Evolutionary conservation across 2,888 invertebrate genomes (phyloP), one percentile per base, ranked within the genome.

Genomic region (Tromatobia lineatoria): DNA sequence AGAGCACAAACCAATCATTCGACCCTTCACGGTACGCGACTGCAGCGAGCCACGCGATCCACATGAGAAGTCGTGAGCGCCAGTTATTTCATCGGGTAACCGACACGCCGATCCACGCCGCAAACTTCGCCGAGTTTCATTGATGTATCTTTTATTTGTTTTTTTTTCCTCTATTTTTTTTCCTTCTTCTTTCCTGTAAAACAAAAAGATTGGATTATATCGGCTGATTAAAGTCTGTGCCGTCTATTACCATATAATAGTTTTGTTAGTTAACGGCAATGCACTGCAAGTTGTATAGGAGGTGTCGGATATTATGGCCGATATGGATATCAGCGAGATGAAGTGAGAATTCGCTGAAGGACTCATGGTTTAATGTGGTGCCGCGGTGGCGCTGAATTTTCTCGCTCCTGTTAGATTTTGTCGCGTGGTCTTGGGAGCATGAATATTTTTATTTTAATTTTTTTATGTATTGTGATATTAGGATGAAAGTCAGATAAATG

Each of bases 391-490:
- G 29, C 2, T 4, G 29, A 29, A 29, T 29, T 29, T 29, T 29
- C 29, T 29, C 66, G 45, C 20, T 45, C 23, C 42, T 4, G 45
- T 25, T 45, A 23, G 8, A 69, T 59, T 45, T 42, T 42, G 4
- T 64, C 29, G 29, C 54, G 34, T 42, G 15, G 23, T 20, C 42
- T 23, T 23, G 42, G 20, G 3, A 25, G 15, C 42, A 47, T n/a
- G 45, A 38, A 8, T 67, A 47, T 20, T 4, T 29, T 75, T 38
- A 54, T 67, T 69, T 73, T 66, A 47, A 57, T 78, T 79, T 76
- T 86, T 85, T 79, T 87, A 86, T 83, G 87, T 82, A 87, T 87
- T 88, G 88, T 88, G 88, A 87, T 88, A 88, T 87, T 88, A 88
- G 84, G 67, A 84, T 75, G 84, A 83, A 85, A 85, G 80, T 81